Evolutionary conservation across 2,888 invertebrate genomes (phyloP), one percentile per base, ranked within the genome.

Genomic region (Acrobasis suavella): DNA sequence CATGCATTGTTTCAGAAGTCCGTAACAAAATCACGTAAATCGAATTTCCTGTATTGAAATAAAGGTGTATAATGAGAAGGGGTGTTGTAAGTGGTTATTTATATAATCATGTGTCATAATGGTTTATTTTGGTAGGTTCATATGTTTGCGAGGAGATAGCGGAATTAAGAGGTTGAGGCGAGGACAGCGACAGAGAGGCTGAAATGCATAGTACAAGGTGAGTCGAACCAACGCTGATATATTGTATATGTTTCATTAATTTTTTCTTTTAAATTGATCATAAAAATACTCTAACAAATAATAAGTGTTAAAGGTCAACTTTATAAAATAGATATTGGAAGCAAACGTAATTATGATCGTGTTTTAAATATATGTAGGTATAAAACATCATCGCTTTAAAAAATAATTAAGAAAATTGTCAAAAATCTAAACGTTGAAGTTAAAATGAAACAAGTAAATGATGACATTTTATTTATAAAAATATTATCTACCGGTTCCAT

Each of bases 61-160:
- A 42, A 12, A 46, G 10, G 32, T 46, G 46, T 14, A n/a, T 46
- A n/a, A n/a, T 46, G 42, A 9, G 38, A 42, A 39, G 16, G n/a
- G 7, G 42, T 42, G 51, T 51, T 12, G 12, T 42, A 16, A 51
- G 9, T 22, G 17, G 16, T 39, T 61, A 16, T 52, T 61, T 54
- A 49, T 54, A 54, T 54, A 54, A 55, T 56, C 52, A 16, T 32
- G 15, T 55, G 61, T 61, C 55, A 61, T 61, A 61, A 62, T 62
- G 39, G 50, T 17, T 52, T 12, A 56, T 37, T 55, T 38, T 38
- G 17, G 42, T 32, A 32, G n/a, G n/a, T 22, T 2, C 22, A 22
- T 39, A 16, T 51, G 16, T 64, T 59, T 64, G 68, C 64, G 52
- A 66, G 65, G 66, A 66, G 67, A 55, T 68, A 68, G 66, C 68